Base-by-base conservation (phyloP, 2,113 vertebrate genomes). In the Candoia aspera region DNA sequence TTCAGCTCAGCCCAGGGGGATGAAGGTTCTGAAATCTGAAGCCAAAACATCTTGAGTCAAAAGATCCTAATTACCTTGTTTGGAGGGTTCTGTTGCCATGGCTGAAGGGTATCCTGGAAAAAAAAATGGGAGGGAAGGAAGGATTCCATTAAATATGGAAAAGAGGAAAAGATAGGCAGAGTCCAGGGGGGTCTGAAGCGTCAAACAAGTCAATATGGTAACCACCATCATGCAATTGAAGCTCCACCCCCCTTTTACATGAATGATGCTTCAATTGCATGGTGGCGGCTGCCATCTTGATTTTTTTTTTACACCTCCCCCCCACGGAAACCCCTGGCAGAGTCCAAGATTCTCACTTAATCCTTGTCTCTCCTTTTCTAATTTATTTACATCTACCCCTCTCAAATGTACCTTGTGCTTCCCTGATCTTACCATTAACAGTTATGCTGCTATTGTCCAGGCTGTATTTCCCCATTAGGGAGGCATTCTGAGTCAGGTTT, bases 401-500 rank as follows among this genome's bases (percentile, higher is more conserved):
- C 4, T 84, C 12, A 54, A 54, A 19, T 19, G 23, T 83, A 26
- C 4, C 4, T 26, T 29, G 57, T 87, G 33, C 23, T 10, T 19
- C 5, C 4, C 6, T 4, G 29, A n/a, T 17, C 97, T 97, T 92
- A 98, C 98, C 97, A 91, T 97, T 96, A 49, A 98, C 95, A 8
- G 88, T 9, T 87, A 98, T 37, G 23, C 97, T 98, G 29, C 92
- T 87, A 24, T 92, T 59, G 59, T 97, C 97, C 91, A 98, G 92
- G 4, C 95, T 88, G 0, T 97, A 98, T 91, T 94, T 6, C 42
- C 96, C 96, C 85, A 98, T 58, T 55, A 21, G 91, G 54, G 96
- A 97, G 11, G 95, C 97, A 1, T 96, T 90, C 0, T 93, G 58
- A 0, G 97, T 98, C 58, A 97, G 91, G 4, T 4, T 84, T 49